Base-by-base conservation (phyloP, 1,140 invertebrate species). In the Nylanderia fulva region DNA sequence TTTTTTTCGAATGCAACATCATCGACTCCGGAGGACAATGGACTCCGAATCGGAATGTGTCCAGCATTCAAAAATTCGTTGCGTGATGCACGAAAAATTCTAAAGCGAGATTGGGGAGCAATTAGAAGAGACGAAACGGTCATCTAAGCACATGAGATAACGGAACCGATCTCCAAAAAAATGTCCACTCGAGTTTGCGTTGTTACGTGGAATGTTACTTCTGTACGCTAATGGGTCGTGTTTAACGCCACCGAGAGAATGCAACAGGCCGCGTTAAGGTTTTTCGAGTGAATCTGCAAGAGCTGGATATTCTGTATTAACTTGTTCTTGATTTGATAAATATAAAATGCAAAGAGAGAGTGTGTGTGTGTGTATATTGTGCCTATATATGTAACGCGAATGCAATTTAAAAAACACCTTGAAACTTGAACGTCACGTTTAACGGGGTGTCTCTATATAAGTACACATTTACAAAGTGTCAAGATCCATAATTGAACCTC, bases 61-160 rank as follows among this genome's bases (percentile, higher is more conserved):
- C 77, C 36, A 24, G 77, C 77, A 71, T 80, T 80, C 77, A 64
- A 80, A 56, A 56, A 80, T 71, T 68, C 52, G 33, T 80, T 48
- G 64, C 63, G 45, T 80, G 76, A 69, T 64, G 33, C 27, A 69
- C 76, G 76, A 80, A 69, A 56, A 69, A 56, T 69, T 48, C 48
- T 24, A 56, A 48, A 54, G 42, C 24, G 60, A 36, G 39, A 77
- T 77, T 42, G 15, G 48, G 11, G 36, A 69, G 48, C 63, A 69
- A 80, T 80, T 80, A 80, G 42, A 80, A 33, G 48, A 79, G 48
- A 79, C 76, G n/a, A n/a, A 15, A 33, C 63, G 21, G 48, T 29
- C 42, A 18, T 80, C 64, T 54, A 80, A 69, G 36, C 76, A 69
- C 76, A 48, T 63, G 48, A 80, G 76, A 69, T 80, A 80, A 80